Percentiles rank a stretch among this genome's conserved stretches.
Conservation (phyloP, 2,888 invertebrate genomes). For the Clistopyga incitator region DNA sequence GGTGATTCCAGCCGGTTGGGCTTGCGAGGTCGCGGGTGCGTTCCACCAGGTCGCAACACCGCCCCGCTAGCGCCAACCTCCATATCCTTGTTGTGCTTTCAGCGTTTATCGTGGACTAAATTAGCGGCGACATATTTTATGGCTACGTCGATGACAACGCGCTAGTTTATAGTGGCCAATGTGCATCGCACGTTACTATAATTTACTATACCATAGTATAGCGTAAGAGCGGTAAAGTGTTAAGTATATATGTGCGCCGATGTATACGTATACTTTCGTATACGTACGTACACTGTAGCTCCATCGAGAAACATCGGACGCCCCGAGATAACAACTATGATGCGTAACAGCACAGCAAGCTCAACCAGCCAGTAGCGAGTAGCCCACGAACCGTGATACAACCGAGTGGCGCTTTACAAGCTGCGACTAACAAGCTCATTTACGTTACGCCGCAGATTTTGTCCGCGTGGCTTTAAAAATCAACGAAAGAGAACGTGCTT, state of each 20-base stretch:
- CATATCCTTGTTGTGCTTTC: constrained; percentile 65
- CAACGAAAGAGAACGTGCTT: constrained; percentile 50
- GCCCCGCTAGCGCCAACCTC: constrained; percentile 31
- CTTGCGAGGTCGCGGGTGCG: not conserved
- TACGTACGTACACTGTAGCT: constrained; percentile 26
- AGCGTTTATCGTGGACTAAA: constrained; percentile 67
- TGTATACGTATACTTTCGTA: constrained; percentile 20
- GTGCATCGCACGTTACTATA: constrained; percentile 49
- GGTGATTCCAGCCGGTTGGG: not conserved
- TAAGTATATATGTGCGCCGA: not conserved
- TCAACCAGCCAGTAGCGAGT: constrained; percentile 34
- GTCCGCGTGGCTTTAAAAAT: constrained; percentile 43
- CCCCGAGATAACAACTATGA: constrained; percentile 56
- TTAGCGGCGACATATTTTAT: constrained; percentile 68
- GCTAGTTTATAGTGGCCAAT: constrained; percentile 64
- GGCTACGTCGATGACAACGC: constrained; percentile 66
- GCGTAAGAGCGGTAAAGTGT: constrained; percentile 17
- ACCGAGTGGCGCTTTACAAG: constrained; percentile 51
- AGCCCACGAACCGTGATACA: constrained; percentile 44
- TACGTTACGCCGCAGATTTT: constrained; percentile 57
- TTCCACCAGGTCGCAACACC: constrained; percentile 8
- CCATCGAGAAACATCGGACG: constrained; percentile 42
- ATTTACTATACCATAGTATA: constrained; percentile 34
- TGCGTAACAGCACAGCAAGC: constrained; percentile 50
- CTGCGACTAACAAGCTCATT: constrained; percentile 65